A percentile compares a stretch with the other conserved stretches of the same genome.
phyloP scores from a whole-genome alignment of 1,140 invertebrate genomes.

The Papilio xuthus region DNA sequence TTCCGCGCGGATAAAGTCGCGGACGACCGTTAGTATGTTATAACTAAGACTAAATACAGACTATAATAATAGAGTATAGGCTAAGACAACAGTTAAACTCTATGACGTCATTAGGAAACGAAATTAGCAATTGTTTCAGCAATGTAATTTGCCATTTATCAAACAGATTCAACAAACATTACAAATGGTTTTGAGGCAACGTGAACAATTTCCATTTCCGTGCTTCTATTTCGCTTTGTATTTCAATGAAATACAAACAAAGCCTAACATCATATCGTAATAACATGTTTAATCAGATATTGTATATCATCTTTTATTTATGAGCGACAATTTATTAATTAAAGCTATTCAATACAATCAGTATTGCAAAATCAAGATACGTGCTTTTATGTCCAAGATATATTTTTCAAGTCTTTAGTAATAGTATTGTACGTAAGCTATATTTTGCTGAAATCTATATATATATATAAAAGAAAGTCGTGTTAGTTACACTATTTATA shows the following conservation, averaged over 20 bases:
- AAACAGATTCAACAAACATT: slow-evolving; percentile 19
- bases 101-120: not conserved
- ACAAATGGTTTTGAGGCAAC: slow-evolving; percentile 17
- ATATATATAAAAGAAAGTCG: too few species aligned
- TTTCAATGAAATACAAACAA: not conserved
- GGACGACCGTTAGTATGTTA: too few species aligned
- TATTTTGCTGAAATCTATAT: too few species aligned
- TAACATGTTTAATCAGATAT: not conserved
- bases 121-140: slow-evolving; percentile 7
- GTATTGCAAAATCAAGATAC: not conserved
- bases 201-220: not conserved
- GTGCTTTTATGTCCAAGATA: not conserved
- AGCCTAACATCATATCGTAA: not conserved
- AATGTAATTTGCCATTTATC: slow-evolving; percentile 14
- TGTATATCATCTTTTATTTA: not conserved
- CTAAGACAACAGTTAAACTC: not conserved
- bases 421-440: too few species aligned
- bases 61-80: not conserved
- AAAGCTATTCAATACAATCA: not conserved
- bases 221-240: slow-evolving; percentile 1
- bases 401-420: too few species aligned
- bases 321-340: not conserved
- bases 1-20: too few species aligned
- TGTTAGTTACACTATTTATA: too few species aligned
- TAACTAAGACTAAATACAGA: too few species aligned